Percentiles rank a stretch among this genome's conserved stretches.
Evolutionary conservation across 2,113 vertebrate genomes (phyloP).

Genomic region (Anser brachyrhynchus): DNA sequence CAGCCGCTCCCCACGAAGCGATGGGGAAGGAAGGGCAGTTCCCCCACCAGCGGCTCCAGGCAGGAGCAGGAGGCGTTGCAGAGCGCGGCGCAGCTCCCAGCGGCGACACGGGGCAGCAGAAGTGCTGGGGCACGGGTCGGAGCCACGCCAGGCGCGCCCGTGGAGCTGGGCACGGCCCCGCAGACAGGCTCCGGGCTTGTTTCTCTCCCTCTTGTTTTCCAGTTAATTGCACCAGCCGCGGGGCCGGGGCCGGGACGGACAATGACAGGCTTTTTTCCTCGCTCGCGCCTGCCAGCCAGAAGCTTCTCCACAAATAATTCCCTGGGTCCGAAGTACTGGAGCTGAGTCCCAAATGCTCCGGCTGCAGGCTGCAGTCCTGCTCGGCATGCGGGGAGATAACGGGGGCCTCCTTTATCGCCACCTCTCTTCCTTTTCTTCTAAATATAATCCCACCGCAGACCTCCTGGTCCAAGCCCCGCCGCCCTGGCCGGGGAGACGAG

Average conservation of each 20-base stretch:
- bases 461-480: background rate
- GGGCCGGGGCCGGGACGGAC: constrained; percentile 43
- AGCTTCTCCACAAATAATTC: constrained; percentile 16
- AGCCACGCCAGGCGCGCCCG: background rate
- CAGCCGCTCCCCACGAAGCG: background rate
- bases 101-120: background rate
- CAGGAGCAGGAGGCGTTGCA: background rate
- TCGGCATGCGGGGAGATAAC: constrained; percentile 40
- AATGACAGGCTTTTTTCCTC: constrained; percentile 70
- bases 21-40: background rate
- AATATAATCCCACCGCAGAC: constrained; percentile 70
- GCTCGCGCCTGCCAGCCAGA: background rate
- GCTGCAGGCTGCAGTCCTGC: background rate
- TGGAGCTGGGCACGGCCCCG: constrained; percentile 24
- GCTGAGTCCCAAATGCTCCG: background rate
- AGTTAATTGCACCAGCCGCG: constrained; percentile 68
- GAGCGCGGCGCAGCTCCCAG: background rate
- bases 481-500: background rate
- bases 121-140: background rate
- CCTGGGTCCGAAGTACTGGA: background rate
- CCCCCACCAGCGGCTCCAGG: background rate
- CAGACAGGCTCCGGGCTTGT: constrained; percentile 32
- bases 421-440: constrained; percentile 67
- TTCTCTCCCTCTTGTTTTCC: constrained; percentile 68
- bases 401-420: constrained; percentile 49